These are phyloP conservation scores for Nasonia longicornis DNA, from an alignment of 1,140 invertebrate species.

Conservation along the genomic window DNA sequence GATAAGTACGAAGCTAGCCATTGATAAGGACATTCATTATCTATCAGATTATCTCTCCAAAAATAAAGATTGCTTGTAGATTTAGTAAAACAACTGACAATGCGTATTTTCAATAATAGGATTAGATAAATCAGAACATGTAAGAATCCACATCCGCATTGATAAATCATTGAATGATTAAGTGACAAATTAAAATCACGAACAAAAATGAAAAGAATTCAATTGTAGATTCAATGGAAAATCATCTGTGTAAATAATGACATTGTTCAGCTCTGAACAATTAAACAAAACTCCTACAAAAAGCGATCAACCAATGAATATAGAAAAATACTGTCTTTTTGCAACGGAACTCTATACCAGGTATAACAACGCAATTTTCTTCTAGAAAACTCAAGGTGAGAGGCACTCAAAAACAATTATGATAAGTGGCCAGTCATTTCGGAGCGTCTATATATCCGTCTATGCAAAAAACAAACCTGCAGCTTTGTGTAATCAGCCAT, in stretches of 20 bases:
- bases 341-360: not conserved
- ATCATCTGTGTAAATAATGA: too few relatives aligned
- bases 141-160: not conserved
- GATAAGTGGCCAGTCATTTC: not conserved
- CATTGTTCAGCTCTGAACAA: not conserved
- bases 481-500: slow-evolving; percentile 1
- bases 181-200: not conserved
- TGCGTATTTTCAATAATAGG: not conserved
- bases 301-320: not conserved
- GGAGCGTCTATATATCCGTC: not conserved
- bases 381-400: not conserved
- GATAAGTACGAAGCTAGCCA: not conserved
- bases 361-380: not conserved
- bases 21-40: slow-evolving; percentile 34
- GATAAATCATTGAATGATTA: not conserved
- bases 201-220: not conserved
- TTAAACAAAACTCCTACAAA: not conserved
- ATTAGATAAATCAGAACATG: not conserved
- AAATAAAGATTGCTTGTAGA: not conserved
- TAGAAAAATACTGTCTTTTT: not conserved
- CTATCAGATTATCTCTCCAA: not conserved
- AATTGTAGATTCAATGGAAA: too few relatives aligned
- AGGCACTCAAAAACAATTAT: not conserved
- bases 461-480: not conserved
- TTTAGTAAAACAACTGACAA: not conserved